Evolutionary conservation across 2,888 invertebrate species (phyloP).

Genomic region (Acanthosoma haemorrhoidale): DNA sequence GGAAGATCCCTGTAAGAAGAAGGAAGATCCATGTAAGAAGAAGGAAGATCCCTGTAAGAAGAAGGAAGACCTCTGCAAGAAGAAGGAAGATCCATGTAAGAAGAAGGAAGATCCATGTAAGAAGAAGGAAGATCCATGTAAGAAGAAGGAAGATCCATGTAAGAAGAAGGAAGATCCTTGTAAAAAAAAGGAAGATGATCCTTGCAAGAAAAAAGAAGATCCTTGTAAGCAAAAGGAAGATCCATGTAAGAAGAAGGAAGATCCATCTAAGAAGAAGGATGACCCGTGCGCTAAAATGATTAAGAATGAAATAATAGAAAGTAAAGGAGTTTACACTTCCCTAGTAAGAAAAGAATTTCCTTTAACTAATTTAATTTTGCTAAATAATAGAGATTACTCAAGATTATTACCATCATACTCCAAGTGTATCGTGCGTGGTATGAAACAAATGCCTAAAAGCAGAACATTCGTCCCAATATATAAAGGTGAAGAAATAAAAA

Average conservation of each 20-base stretch:
- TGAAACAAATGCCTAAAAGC: too few species aligned
- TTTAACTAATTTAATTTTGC: neutral
- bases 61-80: neutral
- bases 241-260: neutral
- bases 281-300: constrained; percentile 9
- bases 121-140: neutral
- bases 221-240: constrained; percentile 1
- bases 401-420: neutral
- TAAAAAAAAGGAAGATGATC: constrained; percentile 2
- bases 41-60: constrained; percentile 11
- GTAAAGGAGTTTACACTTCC: too few species aligned
- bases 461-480: too few species aligned
- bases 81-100: neutral
- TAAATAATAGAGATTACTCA: neutral
- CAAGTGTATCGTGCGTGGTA: neutral
- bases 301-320: neutral
- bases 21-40: neutral
- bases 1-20: neutral
- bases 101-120: constrained; percentile 13
- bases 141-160: constrained; percentile 11
- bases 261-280: neutral
- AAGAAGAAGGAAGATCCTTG: neutral
- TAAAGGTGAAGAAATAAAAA: too few species aligned
- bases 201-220: neutral
- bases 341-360: neutral